Evolutionary conservation across 2,797 vertebrate genomes (phyloP), one percentile per base, ranked within the genome.

Genomic region (Pachyuromys duprasi): DNA sequence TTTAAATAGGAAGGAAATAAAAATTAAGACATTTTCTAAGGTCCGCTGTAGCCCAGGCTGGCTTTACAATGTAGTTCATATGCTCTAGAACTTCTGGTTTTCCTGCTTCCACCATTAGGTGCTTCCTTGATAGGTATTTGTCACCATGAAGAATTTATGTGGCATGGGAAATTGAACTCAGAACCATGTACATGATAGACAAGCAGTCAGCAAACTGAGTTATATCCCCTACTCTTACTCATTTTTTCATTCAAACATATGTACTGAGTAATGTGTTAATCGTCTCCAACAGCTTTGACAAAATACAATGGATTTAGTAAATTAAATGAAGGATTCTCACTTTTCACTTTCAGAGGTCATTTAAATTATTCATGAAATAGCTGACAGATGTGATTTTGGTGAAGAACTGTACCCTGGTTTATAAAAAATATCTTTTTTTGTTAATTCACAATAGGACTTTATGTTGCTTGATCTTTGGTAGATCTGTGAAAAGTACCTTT

Each of bases 161-260:
- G 42, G 11, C 28, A 22, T 5, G 33, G 11, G 17, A 2, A 5
- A 84, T n/a, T 84, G 42, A 84, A 49, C 62, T 83, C 28, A 49
- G 28, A 65, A 33, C 28, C 28, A 67, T 22, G 11, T 22, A 20
- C 11, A 49, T 13, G 26, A 15, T 83, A 63, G 31, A 33, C 62
- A 49, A 83, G 28, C 5, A 45, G 11, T 20, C 9, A 9, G 20
- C 18, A 39, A 83, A 33, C 5, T 83, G 28, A 31, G 12, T 33
- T 45, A 65, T 33, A 45, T 3, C 28, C 28, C 36, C 4, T 18
- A 63, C 24, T 63, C 4, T 26, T 81, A 24, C 81, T 4, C 3
- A 86, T 65, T 78, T 26, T 42, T 89, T 95, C 26, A 63, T 72
- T 72, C 39, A 88, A 89, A 92, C 62, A 24, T 69, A 55, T 53